Percentiles rank a stretch among this genome's conserved stretches.
phyloP scores from a whole-genome alignment of 92 coral and sea anemone species.

The Epizoanthus ramosus region DNA sequence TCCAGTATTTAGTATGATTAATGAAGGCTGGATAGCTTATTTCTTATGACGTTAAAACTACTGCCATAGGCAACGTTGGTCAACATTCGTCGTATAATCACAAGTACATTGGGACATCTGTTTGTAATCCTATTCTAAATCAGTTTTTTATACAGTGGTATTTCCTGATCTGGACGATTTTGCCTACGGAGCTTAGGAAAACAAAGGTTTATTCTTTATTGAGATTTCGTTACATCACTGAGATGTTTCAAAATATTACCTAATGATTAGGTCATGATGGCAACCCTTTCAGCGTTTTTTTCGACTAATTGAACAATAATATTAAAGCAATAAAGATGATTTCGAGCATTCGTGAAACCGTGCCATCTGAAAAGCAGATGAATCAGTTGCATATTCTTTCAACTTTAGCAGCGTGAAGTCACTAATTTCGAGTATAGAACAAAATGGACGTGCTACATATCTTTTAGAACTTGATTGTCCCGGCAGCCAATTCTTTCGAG shows the following conservation, averaged over 20 bases:
- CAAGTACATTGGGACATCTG: background rate
- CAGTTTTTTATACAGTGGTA: background rate
- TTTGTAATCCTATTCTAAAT: background rate
- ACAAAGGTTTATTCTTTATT: conserved; percentile 6
- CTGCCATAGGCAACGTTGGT: background rate
- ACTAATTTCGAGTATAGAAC: no score
- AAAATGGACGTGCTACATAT: no score
- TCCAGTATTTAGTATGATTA: conserved; percentile 1
- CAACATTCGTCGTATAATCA: conserved; percentile 5
- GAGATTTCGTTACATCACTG: conserved; percentile 7
- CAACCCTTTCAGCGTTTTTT: no score
- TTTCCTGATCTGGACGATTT: conserved; percentile 7
- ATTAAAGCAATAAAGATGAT: background rate
- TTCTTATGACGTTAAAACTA: background rate
- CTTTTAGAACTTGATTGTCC: no score
- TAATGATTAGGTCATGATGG: no score
- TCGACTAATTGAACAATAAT: background rate
- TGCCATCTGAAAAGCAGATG: no score
- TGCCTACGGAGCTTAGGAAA: background rate
- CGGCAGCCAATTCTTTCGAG: background rate
- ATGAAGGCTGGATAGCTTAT: background rate
- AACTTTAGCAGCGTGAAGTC: no score
- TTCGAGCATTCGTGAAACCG: no score
- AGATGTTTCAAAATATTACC: no score
- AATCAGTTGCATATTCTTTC: no score